phyloP scores from a whole-genome alignment of 2,888 invertebrate genomes.

The Nymphalis c-album region DNA sequence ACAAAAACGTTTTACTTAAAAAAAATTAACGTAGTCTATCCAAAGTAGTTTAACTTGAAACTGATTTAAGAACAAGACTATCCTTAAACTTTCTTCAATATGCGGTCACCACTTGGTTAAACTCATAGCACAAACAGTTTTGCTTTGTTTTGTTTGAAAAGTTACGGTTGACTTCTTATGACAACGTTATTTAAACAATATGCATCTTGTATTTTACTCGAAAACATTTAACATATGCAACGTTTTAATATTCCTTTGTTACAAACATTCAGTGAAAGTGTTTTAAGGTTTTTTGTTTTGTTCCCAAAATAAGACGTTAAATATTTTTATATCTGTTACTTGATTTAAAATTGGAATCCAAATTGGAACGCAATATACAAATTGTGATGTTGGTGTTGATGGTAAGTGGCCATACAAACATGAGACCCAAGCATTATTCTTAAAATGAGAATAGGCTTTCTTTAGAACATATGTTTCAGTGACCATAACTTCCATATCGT shows the following conservation, averaged over 20 bases:
- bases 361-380: too few species aligned
- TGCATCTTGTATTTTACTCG: slow-evolving; percentile 27
- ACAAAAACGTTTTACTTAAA: too few species aligned
- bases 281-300: too few species aligned
- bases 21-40: not conserved
- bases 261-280: not conserved
- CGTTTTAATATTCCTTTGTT: slow-evolving; percentile 5
- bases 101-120: slow-evolving; percentile 51
- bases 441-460: too few species aligned
- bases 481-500: not conserved
- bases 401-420: too few species aligned
- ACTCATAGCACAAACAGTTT: slow-evolving; percentile 45
- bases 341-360: too few species aligned
- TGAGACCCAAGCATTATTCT: too few species aligned
- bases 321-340: too few species aligned
- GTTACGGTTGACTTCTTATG: slow-evolving; percentile 55
- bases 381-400: too few species aligned
- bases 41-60: not conserved
- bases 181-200: slow-evolving; percentile 46
- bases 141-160: slow-evolving; percentile 56
- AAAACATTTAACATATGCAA: slow-evolving; percentile 3
- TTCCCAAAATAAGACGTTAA: too few species aligned
- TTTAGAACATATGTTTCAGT: too few species aligned
- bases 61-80: not conserved
- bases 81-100: not conserved